Conservation (phyloP, 2,113 vertebrate species). For the Columba janthina region DNA sequence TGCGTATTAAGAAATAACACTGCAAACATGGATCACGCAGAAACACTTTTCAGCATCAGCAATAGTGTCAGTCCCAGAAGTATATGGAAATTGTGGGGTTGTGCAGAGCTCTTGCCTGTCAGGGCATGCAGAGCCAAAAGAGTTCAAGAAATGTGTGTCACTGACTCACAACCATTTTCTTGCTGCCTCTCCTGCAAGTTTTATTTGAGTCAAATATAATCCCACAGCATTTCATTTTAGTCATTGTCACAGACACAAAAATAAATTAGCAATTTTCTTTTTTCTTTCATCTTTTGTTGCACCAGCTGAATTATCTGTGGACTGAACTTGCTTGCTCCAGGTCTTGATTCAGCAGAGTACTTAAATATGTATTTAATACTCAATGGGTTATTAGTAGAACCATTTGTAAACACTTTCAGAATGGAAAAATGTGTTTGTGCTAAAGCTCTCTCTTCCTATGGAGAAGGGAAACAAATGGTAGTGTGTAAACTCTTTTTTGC, state of each 20-base stretch:
- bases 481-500: neutral
- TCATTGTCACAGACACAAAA: neutral
- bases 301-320: neutral
- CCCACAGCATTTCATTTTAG: neutral
- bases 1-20: neutral
- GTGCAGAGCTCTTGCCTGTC: neutral
- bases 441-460: neutral
- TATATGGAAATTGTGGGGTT: accelerated
- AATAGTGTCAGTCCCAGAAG: neutral
- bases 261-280: neutral
- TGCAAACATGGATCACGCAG: accelerated
- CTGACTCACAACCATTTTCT: accelerated
- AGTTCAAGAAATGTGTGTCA: neutral
- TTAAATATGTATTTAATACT: neutral
- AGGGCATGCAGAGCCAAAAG: neutral
- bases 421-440: neutral
- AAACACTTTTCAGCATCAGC: neutral
- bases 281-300: neutral
- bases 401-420: neutral
- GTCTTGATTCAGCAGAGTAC: neutral
- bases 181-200: neutral
- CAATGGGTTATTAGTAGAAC: neutral
- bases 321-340: neutral
- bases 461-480: accelerated
- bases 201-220: neutral